Base-by-base conservation (phyloP, 1,140 invertebrate species). In the Macrosteles quadrilineatus region DNA sequence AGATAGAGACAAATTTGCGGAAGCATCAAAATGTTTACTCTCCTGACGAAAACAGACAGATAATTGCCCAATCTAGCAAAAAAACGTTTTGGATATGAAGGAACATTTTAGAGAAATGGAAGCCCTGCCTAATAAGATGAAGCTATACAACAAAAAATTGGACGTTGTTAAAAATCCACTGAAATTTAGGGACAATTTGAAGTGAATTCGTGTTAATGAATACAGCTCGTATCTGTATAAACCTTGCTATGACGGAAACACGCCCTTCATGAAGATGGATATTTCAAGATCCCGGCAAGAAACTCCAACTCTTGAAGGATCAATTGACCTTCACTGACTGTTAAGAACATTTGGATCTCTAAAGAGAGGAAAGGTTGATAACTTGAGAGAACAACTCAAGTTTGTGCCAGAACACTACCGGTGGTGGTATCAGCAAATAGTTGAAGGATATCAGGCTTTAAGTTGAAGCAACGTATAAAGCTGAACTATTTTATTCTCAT, bases 331-430 rank as follows among this genome's bases (percentile, higher is more conserved):
- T 55, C 19, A 6, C 9, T 11, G 50, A 55, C 9, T 21, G 9
- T 6, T 55, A 4, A 55, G 50, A 55, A 6, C 50, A 11, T 55
- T 55, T 6, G 50, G 50, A 55, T 21, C 19, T 40, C 64, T 67
- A 45, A 47, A 67, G 40, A 67, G 45, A 67, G 32, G 45, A 43
- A 45, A 43, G 45, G 19, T 55, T 55, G 50, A 55, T 9, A 55
- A 67, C 64, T 21, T 67, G 17, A 67, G 45, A 67, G 30, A 67
- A 1, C 64, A 67, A 43, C 64, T 67, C 9, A 21, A 23, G 23
- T 67, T 43, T 21, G 27, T 67, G 17, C 64, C 64, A 45, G 64
- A 67, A 4, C 2, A 67, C 12, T 23, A 67, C 36, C 27, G 43
- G 21, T 67, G 64, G 64, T 67, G 27, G 25, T 45, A 67, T 27